These are phyloP conservation scores for Cyrtodaria siliqua DNA, from an alignment of 2,888 invertebrate species.

Conservation along the genomic window DNA sequence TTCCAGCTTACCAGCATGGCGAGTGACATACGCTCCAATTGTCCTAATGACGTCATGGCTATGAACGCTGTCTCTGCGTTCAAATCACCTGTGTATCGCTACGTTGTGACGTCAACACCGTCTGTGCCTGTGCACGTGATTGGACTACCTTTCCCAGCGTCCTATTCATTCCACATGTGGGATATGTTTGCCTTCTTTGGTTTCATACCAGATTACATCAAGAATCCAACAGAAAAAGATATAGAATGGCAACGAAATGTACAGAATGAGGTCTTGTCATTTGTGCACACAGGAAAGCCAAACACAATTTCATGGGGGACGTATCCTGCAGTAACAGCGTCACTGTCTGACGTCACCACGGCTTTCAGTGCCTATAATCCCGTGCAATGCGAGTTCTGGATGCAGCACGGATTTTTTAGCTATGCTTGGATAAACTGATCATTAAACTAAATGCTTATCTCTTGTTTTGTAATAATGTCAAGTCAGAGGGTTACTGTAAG, in stretches of 20 bases:
- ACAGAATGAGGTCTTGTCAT: conserved; percentile 70
- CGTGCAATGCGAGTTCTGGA: conserved; percentile 77
- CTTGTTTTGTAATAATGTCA: too few species aligned
- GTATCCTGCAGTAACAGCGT: conserved; percentile 68
- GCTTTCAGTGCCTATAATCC: conserved; percentile 61
- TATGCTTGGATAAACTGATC: conserved; percentile 78
- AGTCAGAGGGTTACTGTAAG: too few species aligned
- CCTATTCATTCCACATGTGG: conserved; percentile 76
- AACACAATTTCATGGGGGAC: conserved; percentile 61
- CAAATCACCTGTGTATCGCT: conserved; percentile 72
- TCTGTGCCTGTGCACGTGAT: conserved; percentile 68
- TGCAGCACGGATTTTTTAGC: conserved; percentile 69
- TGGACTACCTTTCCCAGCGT: conserved; percentile 54
- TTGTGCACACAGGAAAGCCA: conserved; percentile 69
- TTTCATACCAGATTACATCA: conserved; percentile 61
- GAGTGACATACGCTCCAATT: conserved; percentile 78
- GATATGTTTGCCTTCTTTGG: conserved; percentile 78
- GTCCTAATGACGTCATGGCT: conserved; percentile 74
- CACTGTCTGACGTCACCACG: conserved; percentile 61
- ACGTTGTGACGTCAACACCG: conserved; percentile 74
- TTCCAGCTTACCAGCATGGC: conserved; percentile 79
- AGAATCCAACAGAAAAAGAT: conserved; percentile 66
- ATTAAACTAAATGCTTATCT: not conserved
- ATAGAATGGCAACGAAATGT: conserved; percentile 67
- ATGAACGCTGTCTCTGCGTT: conserved; percentile 58